A percentile compares a stretch with the other conserved stretches of the same genome.
Conservation (phyloP, 2,888 invertebrate genomes). For the Pachydiplax longipennis region DNA sequence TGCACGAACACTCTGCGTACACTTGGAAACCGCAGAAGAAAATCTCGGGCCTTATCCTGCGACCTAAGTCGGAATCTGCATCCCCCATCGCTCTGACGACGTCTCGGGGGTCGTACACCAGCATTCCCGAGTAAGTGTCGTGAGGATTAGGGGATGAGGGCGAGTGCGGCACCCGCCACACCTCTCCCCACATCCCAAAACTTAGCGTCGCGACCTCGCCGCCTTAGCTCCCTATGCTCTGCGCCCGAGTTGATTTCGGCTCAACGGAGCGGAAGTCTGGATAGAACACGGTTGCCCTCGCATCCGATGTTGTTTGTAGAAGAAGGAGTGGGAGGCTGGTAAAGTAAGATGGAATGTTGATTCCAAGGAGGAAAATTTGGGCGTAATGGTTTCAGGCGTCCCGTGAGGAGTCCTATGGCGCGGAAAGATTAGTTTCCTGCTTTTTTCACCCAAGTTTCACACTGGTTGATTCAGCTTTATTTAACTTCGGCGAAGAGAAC, state of each 20-base stretch:
- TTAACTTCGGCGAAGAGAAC: background rate
- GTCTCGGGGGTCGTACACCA: background rate
- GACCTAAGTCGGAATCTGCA: conserved; percentile 12
- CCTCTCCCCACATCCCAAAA: background rate
- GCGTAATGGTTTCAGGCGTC: background rate
- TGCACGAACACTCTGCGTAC: conserved; percentile 32
- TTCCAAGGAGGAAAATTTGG: background rate
- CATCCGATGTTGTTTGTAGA: background rate
- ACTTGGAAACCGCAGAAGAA: conserved; percentile 16
- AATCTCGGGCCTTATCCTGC: conserved; percentile 10
- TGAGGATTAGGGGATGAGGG: conserved; percentile 8
- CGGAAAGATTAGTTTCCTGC: background rate
- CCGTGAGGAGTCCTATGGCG: background rate
- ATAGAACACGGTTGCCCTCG: conserved; percentile 5
- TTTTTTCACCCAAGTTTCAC: background rate
- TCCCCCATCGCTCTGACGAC: background rate
- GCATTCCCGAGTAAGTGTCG: conserved; percentile 23
- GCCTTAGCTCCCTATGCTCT: background rate
- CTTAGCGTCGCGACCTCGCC: conserved; percentile 15
- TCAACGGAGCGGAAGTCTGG: conserved; percentile 20
- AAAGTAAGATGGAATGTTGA: conserved; percentile 1
- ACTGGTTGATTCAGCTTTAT: no score
- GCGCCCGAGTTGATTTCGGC: conserved; percentile 20
- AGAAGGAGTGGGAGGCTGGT: background rate
- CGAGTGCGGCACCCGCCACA: background rate